Percentiles rank a stretch among this genome's conserved stretches.
phyloP scores from a whole-genome alignment of 92 coral and sea anemone species.

The Zoanthus solanderi region DNA sequence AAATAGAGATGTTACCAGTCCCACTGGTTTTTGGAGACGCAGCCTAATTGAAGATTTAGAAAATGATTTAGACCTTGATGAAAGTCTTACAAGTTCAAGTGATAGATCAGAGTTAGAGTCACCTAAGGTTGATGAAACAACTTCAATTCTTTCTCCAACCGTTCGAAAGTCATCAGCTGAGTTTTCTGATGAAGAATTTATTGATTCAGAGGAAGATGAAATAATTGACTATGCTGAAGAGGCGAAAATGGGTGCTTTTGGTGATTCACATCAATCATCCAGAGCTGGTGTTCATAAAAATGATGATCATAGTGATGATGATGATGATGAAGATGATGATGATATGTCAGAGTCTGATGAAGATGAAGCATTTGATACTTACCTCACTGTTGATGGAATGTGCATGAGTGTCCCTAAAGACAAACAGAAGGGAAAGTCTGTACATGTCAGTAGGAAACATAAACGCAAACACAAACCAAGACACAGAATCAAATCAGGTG shows the following conservation, averaged over 20 bases:
- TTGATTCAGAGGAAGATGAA: slow-evolving; percentile 88
- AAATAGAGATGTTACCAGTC: slow-evolving; percentile 37
- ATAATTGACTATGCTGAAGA: slow-evolving; percentile 84
- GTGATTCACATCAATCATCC: slow-evolving; percentile 52
- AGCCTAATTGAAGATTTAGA: slow-evolving; percentile 90
- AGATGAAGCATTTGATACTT: slow-evolving; percentile 56
- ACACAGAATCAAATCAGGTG: slow-evolving; percentile 70
- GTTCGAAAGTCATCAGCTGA: slow-evolving; percentile 40
- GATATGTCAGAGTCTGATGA: slow-evolving; percentile 55
- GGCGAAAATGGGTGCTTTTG: slow-evolving; percentile 83
- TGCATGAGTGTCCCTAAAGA: slow-evolving; percentile 78
- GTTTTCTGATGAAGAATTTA: slow-evolving; percentile 71
- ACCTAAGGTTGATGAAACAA: slow-evolving; percentile 32
- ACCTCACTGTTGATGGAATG: slow-evolving; percentile 80
- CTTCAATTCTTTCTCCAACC: slow-evolving; percentile 38
- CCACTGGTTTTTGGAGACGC: slow-evolving; percentile 76
- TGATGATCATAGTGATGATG: slow-evolving; percentile 48
- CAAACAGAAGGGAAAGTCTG: slow-evolving; percentile 49
- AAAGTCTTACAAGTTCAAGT: slow-evolving; percentile 66
- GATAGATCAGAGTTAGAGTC: slow-evolving; percentile 55
- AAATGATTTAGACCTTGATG: slow-evolving; percentile 79
- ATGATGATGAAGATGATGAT: slow-evolving; percentile 49
- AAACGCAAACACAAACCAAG: slow-evolving; percentile 30
- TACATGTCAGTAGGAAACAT: slow-evolving; percentile 38
- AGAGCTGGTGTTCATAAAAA: slow-evolving; percentile 16